Evolutionary conservation across 2,888 invertebrate genomes (phyloP), one percentile per base, ranked within the genome.

Genomic region (Furcula furcula): DNA sequence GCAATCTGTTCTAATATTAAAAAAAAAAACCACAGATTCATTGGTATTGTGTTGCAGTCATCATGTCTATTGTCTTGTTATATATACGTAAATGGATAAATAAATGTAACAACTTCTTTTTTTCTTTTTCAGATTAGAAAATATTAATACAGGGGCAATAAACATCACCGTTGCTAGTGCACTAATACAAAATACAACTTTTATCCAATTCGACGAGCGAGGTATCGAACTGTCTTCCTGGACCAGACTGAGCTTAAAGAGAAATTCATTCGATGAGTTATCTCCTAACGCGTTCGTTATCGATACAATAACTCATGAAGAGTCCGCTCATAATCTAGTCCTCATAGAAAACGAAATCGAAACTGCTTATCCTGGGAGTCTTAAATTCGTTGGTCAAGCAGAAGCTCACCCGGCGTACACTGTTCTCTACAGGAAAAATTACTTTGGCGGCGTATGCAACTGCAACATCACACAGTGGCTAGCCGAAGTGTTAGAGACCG

Each of bases 151-250:
- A 4, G 92, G 91, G 16, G 94, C 93, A 10, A 90, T 94, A 40
- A 91, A 92, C 53, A 88, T 91, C 20, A 92, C 92, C 1, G 91
- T 92, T 2, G 93, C 91, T 3, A 88, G 86, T 3, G 91, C 92
- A 3, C 81, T 83, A 14, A 90, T 94, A 34, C 72, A 84, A 40
- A 89, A 91, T 64, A 93, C 92, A 69, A 88, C 90, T 54, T 93
- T 95, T 53, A 82, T 88, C 32, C 79, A 74, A 28, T 86, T 94
- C 21, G 84, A 86, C 34, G 77, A 87, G 6, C 83, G 81, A 34
- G 92, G 92, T n/a, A 90, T 94, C 34, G 86, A 89, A 13, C 72
- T 95, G n/a, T 87, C 90, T 20, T 90, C 91, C 5, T 94, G 93
- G 92, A 93, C 92, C 61, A 89, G 80, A 53, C 81, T 94, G 15